Evolutionary conservation across 2,797 vertebrate genomes (phyloP).

Genomic region (Glyptemys insculpta): DNA sequence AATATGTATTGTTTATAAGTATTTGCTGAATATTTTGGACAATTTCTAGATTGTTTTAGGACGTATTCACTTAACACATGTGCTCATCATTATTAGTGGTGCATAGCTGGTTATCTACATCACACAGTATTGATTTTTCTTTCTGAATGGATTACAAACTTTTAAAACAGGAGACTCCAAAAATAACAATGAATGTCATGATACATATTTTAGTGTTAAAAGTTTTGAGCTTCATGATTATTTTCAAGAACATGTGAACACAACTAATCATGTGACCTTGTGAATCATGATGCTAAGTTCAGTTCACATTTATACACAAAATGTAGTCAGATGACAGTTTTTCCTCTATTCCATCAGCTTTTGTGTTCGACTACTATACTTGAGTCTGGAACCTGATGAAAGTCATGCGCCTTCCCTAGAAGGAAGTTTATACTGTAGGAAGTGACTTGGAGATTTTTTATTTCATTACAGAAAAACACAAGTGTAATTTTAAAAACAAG

Average conservation of each 20-base stretch:
- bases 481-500: not conserved
- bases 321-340: not conserved
- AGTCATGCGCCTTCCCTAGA: not conserved
- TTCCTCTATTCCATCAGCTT: not conserved
- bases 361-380: not conserved
- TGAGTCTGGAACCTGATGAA: not conserved
- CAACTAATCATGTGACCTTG: not conserved
- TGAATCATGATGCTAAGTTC: rapidly evolving
- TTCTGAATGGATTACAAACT: not conserved
- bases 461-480: not conserved
- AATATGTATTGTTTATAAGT: slow-evolving; percentile 24
- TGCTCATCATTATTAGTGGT: not conserved
- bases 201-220: not conserved
- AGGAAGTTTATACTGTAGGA: not conserved
- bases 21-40: slow-evolving; percentile 29
- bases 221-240: not conserved
- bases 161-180: not conserved
- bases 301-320: rapidly evolving
- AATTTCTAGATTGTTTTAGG: slow-evolving; percentile 13
- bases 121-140: slow-evolving; percentile 5
- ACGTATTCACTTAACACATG: slow-evolving; percentile 2
- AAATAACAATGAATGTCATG: not conserved
- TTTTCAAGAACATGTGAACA: not conserved
- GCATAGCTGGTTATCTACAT: not conserved
- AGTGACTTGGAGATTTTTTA: not conserved